Base-by-base conservation (phyloP, 2,113 vertebrate species). In the Charadrius vociferus region DNA sequence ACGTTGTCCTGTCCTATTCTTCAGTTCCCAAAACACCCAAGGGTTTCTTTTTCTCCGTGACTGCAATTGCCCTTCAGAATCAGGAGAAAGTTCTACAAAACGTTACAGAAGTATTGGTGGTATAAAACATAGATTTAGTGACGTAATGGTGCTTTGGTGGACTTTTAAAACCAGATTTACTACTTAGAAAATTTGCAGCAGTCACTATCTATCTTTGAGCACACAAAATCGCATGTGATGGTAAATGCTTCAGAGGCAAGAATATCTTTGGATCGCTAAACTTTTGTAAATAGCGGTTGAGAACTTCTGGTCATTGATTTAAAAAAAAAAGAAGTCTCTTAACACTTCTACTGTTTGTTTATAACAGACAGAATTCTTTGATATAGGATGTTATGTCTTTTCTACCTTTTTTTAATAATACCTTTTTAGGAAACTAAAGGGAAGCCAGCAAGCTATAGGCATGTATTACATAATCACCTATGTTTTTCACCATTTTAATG, bases 371-470 rank as follows among this genome's bases (percentile, higher is more conserved):
- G 34, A 67, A 17, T 80, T 77, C 12, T 67, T 24, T 73, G 27
- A 12, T 72, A 6, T 1, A 34, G 27, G 49, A 52, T 43, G 11
- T 37, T 52, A 0, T 0, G 23, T 55, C 10, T n/a, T 36, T 21
- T 65, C 81, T 45, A 6, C 3, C 1, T 34, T 6, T 24, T 49
- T 80, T 52, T 30, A 41, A 8, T 66, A 37, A 11, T 59, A 21
- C 24, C 23, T 59, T 20, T 45, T 71, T 11, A 63, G 62, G 61
- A 63, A 71, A 59, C 6, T 36, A 56, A 2, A 58, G 23, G 49
- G 70, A 77, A 93, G 6, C 22, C 27, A 53, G 27, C 30, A 39
- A 49, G 12, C 39, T 90, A 4, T 53, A 0, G 0, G 39, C 22
- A 9, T 1, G 1, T 55, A 12, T 63, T 72, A 16, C 81, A 17